Percentiles rank a stretch among this genome's conserved stretches.
Evolutionary conservation across 2,797 vertebrate species (phyloP).

Genomic region (Chrosomus eos): DNA sequence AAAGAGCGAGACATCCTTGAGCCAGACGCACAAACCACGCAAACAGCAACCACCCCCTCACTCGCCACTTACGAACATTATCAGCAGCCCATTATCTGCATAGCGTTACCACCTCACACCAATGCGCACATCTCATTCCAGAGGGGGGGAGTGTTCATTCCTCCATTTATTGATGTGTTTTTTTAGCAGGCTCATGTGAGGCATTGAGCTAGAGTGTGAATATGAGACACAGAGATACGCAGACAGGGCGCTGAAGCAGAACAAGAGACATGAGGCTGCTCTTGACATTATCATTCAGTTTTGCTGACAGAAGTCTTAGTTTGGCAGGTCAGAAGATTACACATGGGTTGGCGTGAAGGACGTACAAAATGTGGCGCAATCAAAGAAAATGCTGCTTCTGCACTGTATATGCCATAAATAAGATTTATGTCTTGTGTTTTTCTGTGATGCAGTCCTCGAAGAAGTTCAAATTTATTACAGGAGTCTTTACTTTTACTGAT

Average conservation of each 20-base stretch:
- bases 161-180: constrained; percentile 30
- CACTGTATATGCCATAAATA: neutral
- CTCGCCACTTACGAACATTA: constrained; percentile 44
- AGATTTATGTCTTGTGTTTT: neutral
- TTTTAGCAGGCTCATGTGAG: constrained; percentile 12
- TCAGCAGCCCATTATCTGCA: constrained; percentile 14
- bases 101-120: constrained; percentile 7
- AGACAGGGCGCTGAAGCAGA: neutral
- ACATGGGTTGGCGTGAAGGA: neutral
- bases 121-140: constrained; percentile 23
- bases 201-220: constrained; percentile 3
- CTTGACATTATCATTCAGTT: neutral
- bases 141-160: constrained; percentile 26
- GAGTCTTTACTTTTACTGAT: neutral
- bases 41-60: constrained; percentile 36
- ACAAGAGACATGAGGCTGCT: neutral
- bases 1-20: constrained; percentile 28
- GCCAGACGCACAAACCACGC: constrained; percentile 32
- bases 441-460: neutral
- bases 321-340: constrained; percentile 13
- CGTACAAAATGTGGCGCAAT: neutral
- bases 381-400: neutral
- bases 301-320: constrained; percentile 5
- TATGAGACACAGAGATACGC: neutral
- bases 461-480: constrained; percentile 6